Percentiles rank a stretch among this genome's conserved stretches.
Conservation (phyloP, 37 sponge, comb jelly and placozoan species). For the Diacarnus erythraeanus region DNA sequence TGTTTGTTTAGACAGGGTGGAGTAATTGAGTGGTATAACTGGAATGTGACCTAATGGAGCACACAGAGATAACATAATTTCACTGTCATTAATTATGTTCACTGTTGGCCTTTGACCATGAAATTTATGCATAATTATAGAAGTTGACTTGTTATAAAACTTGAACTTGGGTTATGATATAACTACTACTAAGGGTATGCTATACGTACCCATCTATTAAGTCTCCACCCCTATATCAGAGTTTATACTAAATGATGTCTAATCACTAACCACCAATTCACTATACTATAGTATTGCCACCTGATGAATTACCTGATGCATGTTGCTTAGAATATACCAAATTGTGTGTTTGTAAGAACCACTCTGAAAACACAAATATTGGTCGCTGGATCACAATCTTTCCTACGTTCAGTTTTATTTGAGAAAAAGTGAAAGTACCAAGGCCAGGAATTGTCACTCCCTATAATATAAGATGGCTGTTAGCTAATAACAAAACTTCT, state of each 20-base stretch:
- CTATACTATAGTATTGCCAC: not conserved
- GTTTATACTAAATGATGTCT: no score
- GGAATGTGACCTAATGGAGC: constrained; percentile 70
- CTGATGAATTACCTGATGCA: constrained; percentile 52
- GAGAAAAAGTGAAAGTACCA: constrained; percentile 81
- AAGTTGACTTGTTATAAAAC: no score
- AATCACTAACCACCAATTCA: no score
- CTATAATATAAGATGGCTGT: constrained; percentile 26
- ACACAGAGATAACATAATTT: no score
- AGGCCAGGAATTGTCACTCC: constrained; percentile 79
- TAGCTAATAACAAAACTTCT: no score
- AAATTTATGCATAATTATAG: no score
- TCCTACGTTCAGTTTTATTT: constrained; percentile 68
- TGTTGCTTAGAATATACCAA: constrained; percentile 60
- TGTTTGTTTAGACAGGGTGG: constrained; percentile 66
- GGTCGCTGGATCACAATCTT: constrained; percentile 77
- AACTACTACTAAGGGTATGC: no score
- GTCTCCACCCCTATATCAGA: no score
- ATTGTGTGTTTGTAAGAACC: constrained; percentile 74
- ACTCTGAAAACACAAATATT: constrained; percentile 85
- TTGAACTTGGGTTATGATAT: no score
- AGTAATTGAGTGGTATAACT: constrained; percentile 74
- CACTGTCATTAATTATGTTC: no score
- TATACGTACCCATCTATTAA: no score
- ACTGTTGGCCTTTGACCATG: no score